Evolutionary conservation across 2,113 vertebrate species (phyloP), one percentile per base, ranked within the genome.

Genomic region (Cyprinodon brontotheroides): DNA sequence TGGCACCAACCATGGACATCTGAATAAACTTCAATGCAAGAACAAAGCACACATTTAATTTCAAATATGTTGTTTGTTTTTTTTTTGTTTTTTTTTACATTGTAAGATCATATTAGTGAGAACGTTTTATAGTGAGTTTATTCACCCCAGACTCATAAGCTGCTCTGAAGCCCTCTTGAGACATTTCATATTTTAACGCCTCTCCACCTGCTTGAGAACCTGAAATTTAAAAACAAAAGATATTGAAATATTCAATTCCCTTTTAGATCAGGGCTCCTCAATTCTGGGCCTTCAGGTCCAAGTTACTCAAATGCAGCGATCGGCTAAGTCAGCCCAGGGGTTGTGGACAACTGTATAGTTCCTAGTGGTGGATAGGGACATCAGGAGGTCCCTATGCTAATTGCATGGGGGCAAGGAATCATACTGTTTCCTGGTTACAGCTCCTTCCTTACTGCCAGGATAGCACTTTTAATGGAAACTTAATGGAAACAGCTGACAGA

Each of bases 111-210:
- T 68, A 11, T 12, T 38, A 20, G 0, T 12, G 22, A 11, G n/a
- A 60, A 15, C 8, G 1, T n/a, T 13, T 64, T n/a, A 29, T 1
- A 3, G 10, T 63, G 10, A 4, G 5, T 0, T 47, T 63, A n/a
- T 11, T 75, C 82, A 93, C 92, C 79, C 1, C 38, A 61, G 78
- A 71, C 0, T 43, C 13, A 53, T 70, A 91, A 13, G 78, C 88
- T 36, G 77, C 85, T 43, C 80, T 92, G 79, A 94, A 94, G 65
- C 93, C 93, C 0, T 78, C 77, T 72, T 94, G 93, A 67, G 90
- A 83, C 92, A 94, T 90, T 88, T 94, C 93, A 87, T 91, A 78
- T 86, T 88, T 85, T 11, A 93, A 67, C 15, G 84, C 60, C 20
- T 87, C 86, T 37, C 93, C 93, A 66, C 79, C 11, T 5, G 78